Evolutionary conservation across 2,888 invertebrate species (phyloP).

Genomic region (Ctenicera cuprea): DNA sequence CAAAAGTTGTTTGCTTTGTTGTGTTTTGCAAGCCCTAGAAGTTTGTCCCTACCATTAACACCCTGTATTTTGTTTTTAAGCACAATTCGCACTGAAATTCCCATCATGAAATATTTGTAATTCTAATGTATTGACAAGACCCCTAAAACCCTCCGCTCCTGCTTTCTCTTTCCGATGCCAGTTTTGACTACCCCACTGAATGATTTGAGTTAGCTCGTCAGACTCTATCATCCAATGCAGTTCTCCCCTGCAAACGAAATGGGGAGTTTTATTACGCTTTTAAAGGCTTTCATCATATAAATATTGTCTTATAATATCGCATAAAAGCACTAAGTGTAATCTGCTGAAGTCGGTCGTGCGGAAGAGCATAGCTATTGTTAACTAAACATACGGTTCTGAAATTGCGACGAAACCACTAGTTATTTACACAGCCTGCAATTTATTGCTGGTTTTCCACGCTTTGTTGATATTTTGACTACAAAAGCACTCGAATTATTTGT

Average conservation of each 20-base stretch:
- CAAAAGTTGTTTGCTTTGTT: too few relatives aligned
- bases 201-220: conserved; percentile 23
- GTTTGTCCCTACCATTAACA: too few relatives aligned
- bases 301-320: conserved; percentile 69
- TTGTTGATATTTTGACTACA: conserved; percentile 29
- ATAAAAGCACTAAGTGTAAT: conserved; percentile 61
- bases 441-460: conserved; percentile 28
- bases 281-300: conserved; percentile 68
- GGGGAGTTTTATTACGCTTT: conserved; percentile 67
- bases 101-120: too few relatives aligned
- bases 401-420: conserved; percentile 45
- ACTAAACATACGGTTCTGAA: conserved; percentile 52
- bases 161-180: too few relatives aligned
- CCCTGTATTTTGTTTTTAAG: too few relatives aligned
- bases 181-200: background rate
- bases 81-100: too few relatives aligned
- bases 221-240: conserved; percentile 45
- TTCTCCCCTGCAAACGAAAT: conserved; percentile 44
- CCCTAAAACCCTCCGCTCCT: too few relatives aligned
- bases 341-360: conserved; percentile 54
- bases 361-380: conserved; percentile 58
- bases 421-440: conserved; percentile 45
- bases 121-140: too few relatives aligned
- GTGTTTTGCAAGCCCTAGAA: too few relatives aligned
- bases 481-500: conserved; percentile 19